phyloP scores from a whole-genome alignment of 2,797 vertebrate species.

The Ispidina lecontei region DNA sequence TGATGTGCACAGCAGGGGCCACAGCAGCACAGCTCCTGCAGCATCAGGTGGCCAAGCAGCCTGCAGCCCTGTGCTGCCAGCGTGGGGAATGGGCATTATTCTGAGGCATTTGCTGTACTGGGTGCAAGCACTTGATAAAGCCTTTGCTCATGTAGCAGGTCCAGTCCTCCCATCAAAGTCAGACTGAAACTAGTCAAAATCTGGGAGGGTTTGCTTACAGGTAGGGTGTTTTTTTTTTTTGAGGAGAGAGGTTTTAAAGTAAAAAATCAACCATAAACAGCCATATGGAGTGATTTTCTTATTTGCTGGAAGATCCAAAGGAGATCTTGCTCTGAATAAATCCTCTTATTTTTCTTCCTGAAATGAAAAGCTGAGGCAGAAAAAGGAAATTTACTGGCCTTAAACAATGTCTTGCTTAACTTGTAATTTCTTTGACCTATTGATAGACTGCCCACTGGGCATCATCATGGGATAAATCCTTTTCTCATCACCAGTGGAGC shows the following conservation, averaged over 20 bases:
- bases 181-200: neutral
- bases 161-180: neutral
- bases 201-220: neutral
- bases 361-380: neutral
- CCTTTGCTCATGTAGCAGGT: neutral
- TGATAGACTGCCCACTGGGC: neutral
- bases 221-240: neutral
- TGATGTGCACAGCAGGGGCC: neutral
- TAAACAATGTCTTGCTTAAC: neutral
- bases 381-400: neutral
- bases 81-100: rapidly evolving
- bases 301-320: neutral
- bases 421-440: neutral
- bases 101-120: neutral
- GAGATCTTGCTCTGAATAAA: neutral
- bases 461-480: neutral
- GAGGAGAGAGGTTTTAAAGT: neutral
- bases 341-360: neutral
- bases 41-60: neutral
- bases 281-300: neutral
- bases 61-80: neutral
- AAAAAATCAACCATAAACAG: neutral
- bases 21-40: neutral
- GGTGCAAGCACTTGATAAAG: neutral
- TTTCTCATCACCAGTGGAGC: neutral